Base-by-base conservation (phyloP, 2,888 invertebrate species). In the Teleogryllus oceanicus region DNA sequence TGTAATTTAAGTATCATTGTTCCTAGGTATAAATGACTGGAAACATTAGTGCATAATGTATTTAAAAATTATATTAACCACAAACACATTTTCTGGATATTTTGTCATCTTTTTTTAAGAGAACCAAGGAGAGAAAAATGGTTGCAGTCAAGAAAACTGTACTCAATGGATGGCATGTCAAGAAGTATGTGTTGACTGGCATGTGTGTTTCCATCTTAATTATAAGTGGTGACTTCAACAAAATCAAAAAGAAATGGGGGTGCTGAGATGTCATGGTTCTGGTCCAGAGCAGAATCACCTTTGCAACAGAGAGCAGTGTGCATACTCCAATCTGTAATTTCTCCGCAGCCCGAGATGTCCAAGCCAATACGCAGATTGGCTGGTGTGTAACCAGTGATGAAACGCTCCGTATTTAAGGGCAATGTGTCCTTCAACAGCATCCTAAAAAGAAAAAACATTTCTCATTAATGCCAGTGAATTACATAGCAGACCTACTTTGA, bases 321-420 rank as follows among this genome's bases (percentile, higher is more conserved):
- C 11, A 78, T 76, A 18, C 74, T 49, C 82, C 82, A 82, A 12
- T 81, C 80, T 20, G 79, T 62, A n/a, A 81, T 74, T 10, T 78
- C 78, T 50, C 78, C 86, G 2, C 84, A 85, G 20, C 86, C 86
- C 16, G 84, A 86, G 74, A 87, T 86, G 81, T 87, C 87, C 78
- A 88, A 84, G 74, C 87, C 88, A 81, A 87, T 84, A 78, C 87
- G 86, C 81, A 88, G 83, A 81, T 87, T 87, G 75, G 85, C 84
- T 2, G 88, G 88, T 77, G 87, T 86, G 82, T 87, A 87, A 62
- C 88, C 88, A 83, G 89, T 88, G 50, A 89, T 88, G 83, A 90
- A 90, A 84, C 91, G 90, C 3, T 89, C 88, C 83, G 91, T 90
- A 11, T 89, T 89, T 80, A 92, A 86, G 18, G 92, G 91, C 84